Base-by-base conservation (phyloP, 2,888 invertebrate genomes). In the Tromatobia lineatoria region DNA sequence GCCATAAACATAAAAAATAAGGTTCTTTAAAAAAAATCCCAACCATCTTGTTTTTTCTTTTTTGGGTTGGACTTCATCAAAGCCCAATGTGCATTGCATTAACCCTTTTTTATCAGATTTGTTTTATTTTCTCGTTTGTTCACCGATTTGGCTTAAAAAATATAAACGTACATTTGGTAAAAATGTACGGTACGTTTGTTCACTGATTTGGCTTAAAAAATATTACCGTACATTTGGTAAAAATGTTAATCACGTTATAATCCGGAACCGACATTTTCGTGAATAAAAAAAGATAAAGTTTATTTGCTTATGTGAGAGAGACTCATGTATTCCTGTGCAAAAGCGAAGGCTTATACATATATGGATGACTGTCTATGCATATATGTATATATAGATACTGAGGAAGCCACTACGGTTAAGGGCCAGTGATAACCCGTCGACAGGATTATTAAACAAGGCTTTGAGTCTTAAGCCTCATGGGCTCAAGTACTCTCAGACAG, bases 361-460 rank as follows among this genome's bases (percentile, higher is more conserved):
- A 25, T 59, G 13, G 11, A 59, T 34, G 8, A n/a, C n/a, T n/a
- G 8, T 10, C 11, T 18, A 38, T 18, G 6, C 1, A n/a, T 3
- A 11, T 2, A 20, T 10, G 11, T 10, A 38, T n/a, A 34, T 29
- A 29, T 50, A 61, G 47, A 45, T 45, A 47, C 34, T 50, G 4
- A 13, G 23, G 61, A 18, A 25, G 52, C 20, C 64, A 75, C 64
- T 50, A 20, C 64, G 64, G 45, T 75, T 75, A 75, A 75, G 34
- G 50, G 75, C 50, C 64, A 75, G 75, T 75, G 82, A 67, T 70
- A 85, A 80, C 73, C 76, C 77, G 79, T 50, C 82, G 82, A 82
- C 82, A 82, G 85, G 73, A 85, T 85, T 85, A 85, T 82, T 85
- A 85, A 85, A 82, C 85, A 76, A 71, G 76, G 85, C 79, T 82